Conservation (phyloP, 2,888 invertebrate species). For the Tuta absoluta region DNA sequence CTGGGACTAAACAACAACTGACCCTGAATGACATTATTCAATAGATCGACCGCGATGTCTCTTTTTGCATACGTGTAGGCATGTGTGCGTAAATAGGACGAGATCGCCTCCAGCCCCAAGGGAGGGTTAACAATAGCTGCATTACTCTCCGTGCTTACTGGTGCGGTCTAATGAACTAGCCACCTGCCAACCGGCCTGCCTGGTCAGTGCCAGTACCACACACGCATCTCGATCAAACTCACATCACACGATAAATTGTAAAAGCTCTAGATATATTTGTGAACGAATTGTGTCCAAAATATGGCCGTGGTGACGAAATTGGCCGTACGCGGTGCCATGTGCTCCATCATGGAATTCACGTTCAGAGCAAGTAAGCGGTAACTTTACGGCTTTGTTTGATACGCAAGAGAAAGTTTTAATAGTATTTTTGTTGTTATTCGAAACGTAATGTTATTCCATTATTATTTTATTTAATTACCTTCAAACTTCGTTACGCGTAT, state of each 20-base stretch:
- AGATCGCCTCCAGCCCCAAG: constrained; percentile 64
- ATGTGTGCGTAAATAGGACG: constrained; percentile 70
- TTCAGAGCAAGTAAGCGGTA: constrained; percentile 76
- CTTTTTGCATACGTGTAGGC: constrained; percentile 40
- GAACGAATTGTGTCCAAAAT: not conserved
- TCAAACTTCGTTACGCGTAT: constrained; percentile 33
- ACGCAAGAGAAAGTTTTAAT: constrained; percentile 41
- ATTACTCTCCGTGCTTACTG: constrained; percentile 68
- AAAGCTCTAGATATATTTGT: constrained; percentile 6
- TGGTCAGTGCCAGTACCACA: constrained; percentile 55
- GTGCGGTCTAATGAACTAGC: constrained; percentile 76
- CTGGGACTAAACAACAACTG: constrained; percentile 21
- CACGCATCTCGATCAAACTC: constrained; percentile 55
- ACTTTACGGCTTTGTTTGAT: constrained; percentile 28
- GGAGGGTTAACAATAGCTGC: constrained; percentile 77
- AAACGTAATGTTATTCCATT: constrained; percentile 40
- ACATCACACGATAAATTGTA: constrained; percentile 26
- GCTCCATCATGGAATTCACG: constrained; percentile 76
- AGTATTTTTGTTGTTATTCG: constrained; percentile 37
- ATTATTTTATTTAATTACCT: constrained; percentile 39
- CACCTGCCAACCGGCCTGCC: constrained; percentile 54
- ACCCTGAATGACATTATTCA: constrained; percentile 13
- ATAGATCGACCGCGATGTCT: constrained; percentile 32
- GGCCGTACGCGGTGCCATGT: constrained; percentile 75
- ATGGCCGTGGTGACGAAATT: constrained; percentile 64